phyloP scores from a whole-genome alignment of 1,140 invertebrate species.

The Apis mellifera region Amel_HAv3.1 CM009931.2:9114501-9115000 shows the following conservation, averaged over 20 bases:
- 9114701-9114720: not conserved
- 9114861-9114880: constrained; percentile 9
- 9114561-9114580: constrained; percentile 25
- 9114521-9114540: constrained; percentile 47
- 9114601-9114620: not conserved
- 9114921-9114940: constrained; percentile 6
- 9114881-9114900: constrained; percentile 16
- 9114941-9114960: not conserved
- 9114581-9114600: not conserved
- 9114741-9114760: not conserved
- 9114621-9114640: constrained; percentile 39
- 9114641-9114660: constrained; percentile 38
- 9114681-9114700: constrained; percentile 38
- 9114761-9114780: constrained; percentile 2
- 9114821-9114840: constrained; percentile 8
- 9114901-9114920: constrained; percentile 27
- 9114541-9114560: constrained; percentile 38
- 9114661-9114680: constrained; percentile 30
- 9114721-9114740: not conserved
- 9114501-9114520: constrained; percentile 52
- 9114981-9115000: too few species aligned
- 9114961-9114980: constrained; percentile 1
- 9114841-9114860: constrained; percentile 25
- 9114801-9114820: not conserved
- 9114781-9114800: constrained; percentile 17